phyloP scores from a whole-genome alignment of 2,113 vertebrate genomes.

The Lanius ludovicianus region DNA sequence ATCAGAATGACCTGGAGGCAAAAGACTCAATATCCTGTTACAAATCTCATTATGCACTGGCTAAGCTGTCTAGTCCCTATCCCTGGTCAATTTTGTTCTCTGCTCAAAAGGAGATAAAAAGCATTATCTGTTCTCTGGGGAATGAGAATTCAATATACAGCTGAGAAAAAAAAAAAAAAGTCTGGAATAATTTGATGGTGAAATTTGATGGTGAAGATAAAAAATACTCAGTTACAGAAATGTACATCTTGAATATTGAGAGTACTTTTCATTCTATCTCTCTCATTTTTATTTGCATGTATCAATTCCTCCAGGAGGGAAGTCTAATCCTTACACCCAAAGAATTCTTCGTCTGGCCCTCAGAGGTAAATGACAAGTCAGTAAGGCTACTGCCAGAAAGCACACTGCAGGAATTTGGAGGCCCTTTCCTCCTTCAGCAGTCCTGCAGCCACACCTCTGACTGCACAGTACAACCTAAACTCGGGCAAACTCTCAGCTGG shows the following conservation, averaged over 20 bases:
- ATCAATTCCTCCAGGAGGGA: background rate
- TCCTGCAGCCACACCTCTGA: background rate
- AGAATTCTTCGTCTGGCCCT: background rate
- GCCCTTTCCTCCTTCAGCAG: background rate
- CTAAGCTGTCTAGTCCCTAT: constrained; percentile 1
- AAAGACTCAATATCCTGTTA: constrained; percentile 47
- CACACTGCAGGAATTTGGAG: background rate
- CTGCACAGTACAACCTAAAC: background rate
- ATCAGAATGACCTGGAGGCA: constrained; percentile 17
- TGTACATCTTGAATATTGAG: background rate
- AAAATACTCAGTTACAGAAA: constrained; percentile 29
- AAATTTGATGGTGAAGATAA: constrained; percentile 39
- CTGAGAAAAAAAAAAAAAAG: background rate
- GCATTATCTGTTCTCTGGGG: constrained; percentile 14
- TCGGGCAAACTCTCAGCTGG: background rate
- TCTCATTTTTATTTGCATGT: background rate
- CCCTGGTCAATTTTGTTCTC: background rate
- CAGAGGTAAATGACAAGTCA: background rate
- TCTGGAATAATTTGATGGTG: background rate
- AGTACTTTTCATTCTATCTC: background rate
- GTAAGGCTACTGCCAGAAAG: background rate
- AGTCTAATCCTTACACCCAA: background rate
- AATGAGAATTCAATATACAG: constrained; percentile 5
- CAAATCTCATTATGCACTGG: constrained; percentile 21
- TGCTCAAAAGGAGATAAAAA: constrained; percentile 22